These are phyloP conservation scores for Melanaphis sacchari DNA, from an alignment of 1,140 invertebrate species.

Conservation along the genomic window DNA sequence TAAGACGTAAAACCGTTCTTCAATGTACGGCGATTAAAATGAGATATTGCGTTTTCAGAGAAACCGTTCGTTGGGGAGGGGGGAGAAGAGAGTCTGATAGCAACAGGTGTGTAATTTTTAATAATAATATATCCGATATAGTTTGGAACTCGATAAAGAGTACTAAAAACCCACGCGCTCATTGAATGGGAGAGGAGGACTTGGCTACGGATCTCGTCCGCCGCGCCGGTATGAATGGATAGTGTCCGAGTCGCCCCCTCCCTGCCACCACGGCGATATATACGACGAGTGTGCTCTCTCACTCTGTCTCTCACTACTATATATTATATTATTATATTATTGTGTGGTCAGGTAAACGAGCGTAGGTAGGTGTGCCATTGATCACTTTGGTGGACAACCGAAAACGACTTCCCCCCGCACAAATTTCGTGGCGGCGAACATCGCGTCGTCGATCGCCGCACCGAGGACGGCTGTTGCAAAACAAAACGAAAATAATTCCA, in stretches of 20 bases:
- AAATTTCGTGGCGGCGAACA: background rate
- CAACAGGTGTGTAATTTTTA: background rate
- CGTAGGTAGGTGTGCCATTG: constrained; percentile 41
- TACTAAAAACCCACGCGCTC: background rate
- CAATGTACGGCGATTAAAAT: background rate
- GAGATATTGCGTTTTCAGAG: background rate
- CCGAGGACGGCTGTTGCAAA: background rate
- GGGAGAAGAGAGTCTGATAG: background rate
- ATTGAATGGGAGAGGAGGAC: constrained; percentile 15
- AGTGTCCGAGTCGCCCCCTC: background rate
- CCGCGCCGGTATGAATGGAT: background rate
- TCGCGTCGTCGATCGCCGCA: background rate
- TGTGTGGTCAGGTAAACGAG: background rate
- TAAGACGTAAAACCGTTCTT: background rate
- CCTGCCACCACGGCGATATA: background rate
- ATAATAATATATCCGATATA: background rate
- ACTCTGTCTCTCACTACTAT: background rate
- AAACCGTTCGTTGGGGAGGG: too few relatives aligned
- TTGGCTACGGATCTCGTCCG: background rate
- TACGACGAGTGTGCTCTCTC: background rate
- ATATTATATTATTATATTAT: background rate
- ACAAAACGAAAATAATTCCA: background rate
- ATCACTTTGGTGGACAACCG: constrained; percentile 14
- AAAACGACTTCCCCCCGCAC: constrained; percentile 19
- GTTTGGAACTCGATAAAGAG: background rate